Percentiles rank a stretch among this genome's conserved stretches.
phyloP scores from a whole-genome alignment of 2,113 vertebrate species.

The Numenius arquata region DNA sequence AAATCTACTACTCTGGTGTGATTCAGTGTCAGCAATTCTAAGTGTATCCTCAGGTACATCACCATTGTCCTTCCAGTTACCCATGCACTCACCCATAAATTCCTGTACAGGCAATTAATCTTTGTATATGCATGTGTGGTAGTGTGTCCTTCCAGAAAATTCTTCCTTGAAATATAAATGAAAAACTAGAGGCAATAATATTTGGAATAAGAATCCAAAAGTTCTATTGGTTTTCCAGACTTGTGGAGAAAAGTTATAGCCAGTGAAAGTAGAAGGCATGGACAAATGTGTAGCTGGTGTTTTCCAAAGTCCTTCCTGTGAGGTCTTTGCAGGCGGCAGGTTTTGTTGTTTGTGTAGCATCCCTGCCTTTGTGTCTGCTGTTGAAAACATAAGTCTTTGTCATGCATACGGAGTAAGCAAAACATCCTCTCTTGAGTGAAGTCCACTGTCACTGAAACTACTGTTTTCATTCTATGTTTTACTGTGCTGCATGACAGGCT shows the following conservation, averaged over 20 bases:
- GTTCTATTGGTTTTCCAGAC: not conserved
- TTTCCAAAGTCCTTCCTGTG: not conserved
- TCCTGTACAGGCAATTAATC: not conserved
- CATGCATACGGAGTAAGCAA: not conserved
- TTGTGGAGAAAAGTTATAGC: not conserved
- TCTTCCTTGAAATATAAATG: not conserved
- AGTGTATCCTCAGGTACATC: not conserved
- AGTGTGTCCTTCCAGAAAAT: not conserved
- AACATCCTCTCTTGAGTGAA: not conserved
- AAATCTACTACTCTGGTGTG: not conserved
- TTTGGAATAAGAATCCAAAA: not conserved
- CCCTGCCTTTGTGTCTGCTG: not conserved
- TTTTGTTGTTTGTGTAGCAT: not conserved
- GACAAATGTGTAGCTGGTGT: not conserved
- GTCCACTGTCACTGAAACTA: not conserved
- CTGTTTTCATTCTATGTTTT: not conserved
- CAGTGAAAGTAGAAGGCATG: not conserved
- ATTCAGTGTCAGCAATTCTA: not conserved
- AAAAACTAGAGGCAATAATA: not conserved
- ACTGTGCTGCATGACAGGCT: not conserved
- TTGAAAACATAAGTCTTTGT: not conserved
- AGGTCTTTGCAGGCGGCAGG: fast-evolving
- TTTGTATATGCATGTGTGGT: not conserved
- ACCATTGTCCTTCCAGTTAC: not conserved
- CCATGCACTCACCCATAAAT: not conserved